Evolutionary conservation across 1,140 invertebrate genomes (phyloP), one percentile per base, ranked within the genome.

Genomic region (Drosophila sp.): DNA sequence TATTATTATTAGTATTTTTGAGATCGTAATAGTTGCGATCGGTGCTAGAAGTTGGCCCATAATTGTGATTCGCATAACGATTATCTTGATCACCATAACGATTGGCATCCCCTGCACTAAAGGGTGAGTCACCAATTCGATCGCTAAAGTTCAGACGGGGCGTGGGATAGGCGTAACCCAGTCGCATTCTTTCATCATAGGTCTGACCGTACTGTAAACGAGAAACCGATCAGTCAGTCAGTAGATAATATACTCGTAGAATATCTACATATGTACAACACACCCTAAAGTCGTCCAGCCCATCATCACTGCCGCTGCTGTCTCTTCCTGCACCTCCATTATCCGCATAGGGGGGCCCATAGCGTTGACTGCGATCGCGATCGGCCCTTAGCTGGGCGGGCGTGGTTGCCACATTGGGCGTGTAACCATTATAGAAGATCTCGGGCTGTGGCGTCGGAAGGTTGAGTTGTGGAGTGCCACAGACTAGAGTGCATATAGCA

Each of bases 401-500:
- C 21, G 82, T 91, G 21, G 89, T 84, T 27, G 79, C 83, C 70
- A 80, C 72, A 34, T 78, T 78, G 8, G 86, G 89, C 54, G 90
- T 80, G 38, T 89, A 90, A 5, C 89, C 89, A 61, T 92, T 92
- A 46, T 84, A 90, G 50, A 54, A 79, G 16, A 90, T 61, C 29
- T 91, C 81, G 0, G 91, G 87, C 8, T 76, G 76, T 4, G 87
- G 83, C 2, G 93, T 93, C 5, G 93, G 93, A 36, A 94, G 76
- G 76, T 94, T 93, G 36, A 94, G 80, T 71, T 94, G 94, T 0
- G 93, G 93, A 54, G 54, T 58, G 21, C 72, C 83, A 18, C 18
- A 45, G 32, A 56, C 46, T 6, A 74, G 41, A 41, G 48, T 41
- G 25, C 65, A 72, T 32, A 66, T 34, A 9, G 62, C 34, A 14